A percentile compares a stretch with the other conserved stretches of the same genome.
phyloP scores from a whole-genome alignment of 2,113 vertebrate genomes.

The Dinomys branickii region DNA sequence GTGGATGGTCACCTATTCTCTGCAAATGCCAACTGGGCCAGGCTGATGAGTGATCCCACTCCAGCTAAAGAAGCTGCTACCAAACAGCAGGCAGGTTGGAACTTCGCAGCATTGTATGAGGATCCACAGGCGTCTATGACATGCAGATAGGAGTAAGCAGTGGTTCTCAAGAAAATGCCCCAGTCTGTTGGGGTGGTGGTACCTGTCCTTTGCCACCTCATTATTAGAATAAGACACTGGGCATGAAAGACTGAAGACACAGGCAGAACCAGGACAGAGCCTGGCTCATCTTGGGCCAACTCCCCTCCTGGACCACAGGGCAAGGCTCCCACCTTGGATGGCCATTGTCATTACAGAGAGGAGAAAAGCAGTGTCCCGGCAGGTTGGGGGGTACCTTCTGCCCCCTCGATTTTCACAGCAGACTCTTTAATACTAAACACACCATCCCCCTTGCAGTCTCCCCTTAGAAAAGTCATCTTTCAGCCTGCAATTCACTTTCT shows the following conservation, averaged over 20 bases:
- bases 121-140: not conserved
- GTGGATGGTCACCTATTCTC: not conserved
- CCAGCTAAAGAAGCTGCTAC: conserved; percentile 31
- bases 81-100: not conserved
- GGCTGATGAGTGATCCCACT: not conserved
- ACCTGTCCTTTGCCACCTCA: not conserved
- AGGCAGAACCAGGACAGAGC: not conserved
- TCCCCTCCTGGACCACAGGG: not conserved
- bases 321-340: rapidly evolving
- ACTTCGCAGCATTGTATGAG: not conserved
- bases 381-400: too few relatives aligned
- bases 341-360: not conserved
- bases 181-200: conserved; percentile 34
- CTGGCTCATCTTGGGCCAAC: not conserved
- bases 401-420: not conserved
- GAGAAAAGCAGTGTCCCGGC: not conserved
- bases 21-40: not conserved
- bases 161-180: conserved; percentile 19
- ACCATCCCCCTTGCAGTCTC: too few relatives aligned
- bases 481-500: not conserved
- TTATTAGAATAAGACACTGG: not conserved
- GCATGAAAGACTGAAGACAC: conserved; percentile 68
- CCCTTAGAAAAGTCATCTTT: not conserved
- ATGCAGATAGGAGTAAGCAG: not conserved
- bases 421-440: not conserved